Evolutionary conservation across 2,113 vertebrate genomes (phyloP), one percentile per base, ranked within the genome.

Genomic region (Chaenocephalus aceratus): DNA sequence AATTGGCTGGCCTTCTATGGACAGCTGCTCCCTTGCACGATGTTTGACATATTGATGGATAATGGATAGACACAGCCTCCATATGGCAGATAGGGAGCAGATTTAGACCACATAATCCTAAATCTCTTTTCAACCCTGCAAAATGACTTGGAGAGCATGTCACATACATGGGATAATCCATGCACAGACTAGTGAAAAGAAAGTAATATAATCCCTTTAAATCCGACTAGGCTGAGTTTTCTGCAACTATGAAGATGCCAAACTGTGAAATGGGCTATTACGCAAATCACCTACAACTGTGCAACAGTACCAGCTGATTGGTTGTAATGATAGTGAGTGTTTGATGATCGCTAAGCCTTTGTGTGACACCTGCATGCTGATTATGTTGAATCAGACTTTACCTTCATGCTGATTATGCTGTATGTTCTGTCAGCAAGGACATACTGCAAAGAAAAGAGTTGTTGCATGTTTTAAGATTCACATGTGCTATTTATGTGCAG

Each of bases 31-130:
- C 85, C 85, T 79, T 74, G 80, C 83, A 81, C 88, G 72, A 51
- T 56, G 23, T 80, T 80, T 88, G 91, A 91, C 90, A 90, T 68
- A 78, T 88, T 91, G 91, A 93, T 93, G 88, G 88, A 93, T 94
- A 90, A 91, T 91, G 78, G 86, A 87, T 83, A 80, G 84, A 88
- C 87, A 77, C 52, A 85, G 74, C 71, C 84, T 86, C 87, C 88
- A 82, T 89, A 91, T 91, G 89, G 88, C 65, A 72, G 84, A 85
- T 86, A 80, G 41, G 13, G 74, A 80, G 70, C 82, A 78, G 84
- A 78, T 88, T 86, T 79, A 65, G 49, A 64, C 53, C 57, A 53
- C 82, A 78, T 90, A 87, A 91, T 90, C 80, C 85, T 23, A 76
- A 83, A 87, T 83, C 82, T 30, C 48, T 83, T 80, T 74, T 74